phyloP scores from a whole-genome alignment of 1,140 invertebrate species.

The Drosophila watanabei region DNA sequence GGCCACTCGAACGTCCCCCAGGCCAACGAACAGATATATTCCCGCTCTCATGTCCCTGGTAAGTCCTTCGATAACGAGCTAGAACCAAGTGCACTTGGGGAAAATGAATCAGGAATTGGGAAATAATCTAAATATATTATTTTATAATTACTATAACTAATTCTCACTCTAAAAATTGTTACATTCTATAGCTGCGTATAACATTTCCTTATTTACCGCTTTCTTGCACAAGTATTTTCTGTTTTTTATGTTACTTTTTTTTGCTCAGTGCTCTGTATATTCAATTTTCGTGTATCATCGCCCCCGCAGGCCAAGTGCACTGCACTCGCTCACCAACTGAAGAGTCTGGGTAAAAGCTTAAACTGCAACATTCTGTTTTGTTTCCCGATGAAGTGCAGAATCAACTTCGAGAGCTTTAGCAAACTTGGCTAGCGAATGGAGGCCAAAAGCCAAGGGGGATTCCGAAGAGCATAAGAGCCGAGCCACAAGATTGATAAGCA shows the following conservation, averaged over 20 bases:
- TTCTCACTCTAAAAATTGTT: too few relatives aligned
- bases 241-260: neutral
- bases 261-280: neutral
- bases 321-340: conserved; percentile 12
- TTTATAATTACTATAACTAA: neutral
- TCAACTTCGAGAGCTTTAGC: conserved; percentile 23
- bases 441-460: conserved; percentile 1
- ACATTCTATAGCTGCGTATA: rapidly evolving
- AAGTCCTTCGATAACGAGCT: conserved; percentile 27
- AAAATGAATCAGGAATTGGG: neutral
- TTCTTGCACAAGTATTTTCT: neutral
- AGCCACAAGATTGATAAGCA: conserved; percentile 9
- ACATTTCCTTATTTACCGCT: neutral
- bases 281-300: conserved; percentile 31
- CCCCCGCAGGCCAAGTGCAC: conserved; percentile 15
- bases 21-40: conserved; percentile 25
- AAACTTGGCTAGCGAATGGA: conserved; percentile 13
- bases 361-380: conserved; percentile 50
- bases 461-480: neutral
- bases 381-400: conserved; percentile 42
- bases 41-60: neutral
- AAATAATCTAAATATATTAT: neutral
- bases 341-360: conserved; percentile 39
- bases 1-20: conserved; percentile 6
- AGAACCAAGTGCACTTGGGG: neutral